A percentile compares a stretch with the other conserved stretches of the same genome.
Evolutionary conservation across 2,797 vertebrate genomes (phyloP).

Genomic region (Labroides dimidiatus): DNA sequence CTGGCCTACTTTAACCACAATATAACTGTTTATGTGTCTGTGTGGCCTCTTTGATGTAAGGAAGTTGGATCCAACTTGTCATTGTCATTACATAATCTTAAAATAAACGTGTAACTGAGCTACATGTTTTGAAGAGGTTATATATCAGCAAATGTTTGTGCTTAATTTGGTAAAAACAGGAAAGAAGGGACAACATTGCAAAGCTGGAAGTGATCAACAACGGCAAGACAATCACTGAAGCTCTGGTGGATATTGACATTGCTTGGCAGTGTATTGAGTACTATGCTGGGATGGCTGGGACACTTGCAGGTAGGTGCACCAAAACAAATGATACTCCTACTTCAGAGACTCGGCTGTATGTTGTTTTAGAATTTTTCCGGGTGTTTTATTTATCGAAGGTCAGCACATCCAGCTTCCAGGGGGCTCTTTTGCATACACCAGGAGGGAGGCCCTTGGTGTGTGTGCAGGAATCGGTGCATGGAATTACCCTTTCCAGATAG

Average conservation of each 20-base stretch:
- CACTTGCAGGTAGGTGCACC: constrained; percentile 86
- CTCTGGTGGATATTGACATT: constrained; percentile 87
- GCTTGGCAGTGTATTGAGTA: constrained; percentile 94
- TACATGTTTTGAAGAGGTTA: too few species aligned
- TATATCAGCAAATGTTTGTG: accelerated
- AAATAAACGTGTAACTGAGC: background rate
- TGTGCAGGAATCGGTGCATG: constrained; percentile 96
- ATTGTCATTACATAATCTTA: constrained; percentile 1
- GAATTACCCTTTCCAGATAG: constrained; percentile 96
- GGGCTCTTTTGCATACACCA: constrained; percentile 93
- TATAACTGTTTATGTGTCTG: constrained; percentile 6
- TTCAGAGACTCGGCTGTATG: background rate
- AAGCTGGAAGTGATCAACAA: constrained; percentile 95
- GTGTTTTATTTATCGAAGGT: constrained; percentile 76
- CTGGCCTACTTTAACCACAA: constrained; percentile 36
- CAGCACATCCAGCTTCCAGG: constrained; percentile 93
- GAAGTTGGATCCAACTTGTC: background rate
- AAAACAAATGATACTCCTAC: background rate
- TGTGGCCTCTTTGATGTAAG: background rate
- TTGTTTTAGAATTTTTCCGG: background rate
- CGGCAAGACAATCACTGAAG: constrained; percentile 94
- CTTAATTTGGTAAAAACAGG: constrained; percentile 75
- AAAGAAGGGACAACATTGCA: constrained; percentile 86
- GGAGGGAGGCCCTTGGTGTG: constrained; percentile 93
- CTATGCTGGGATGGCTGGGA: constrained; percentile 91